These are phyloP conservation scores for Pyrgilauda ruficollis DNA, from an alignment of 2,113 vertebrate species.

Conservation along the genomic window DNA sequence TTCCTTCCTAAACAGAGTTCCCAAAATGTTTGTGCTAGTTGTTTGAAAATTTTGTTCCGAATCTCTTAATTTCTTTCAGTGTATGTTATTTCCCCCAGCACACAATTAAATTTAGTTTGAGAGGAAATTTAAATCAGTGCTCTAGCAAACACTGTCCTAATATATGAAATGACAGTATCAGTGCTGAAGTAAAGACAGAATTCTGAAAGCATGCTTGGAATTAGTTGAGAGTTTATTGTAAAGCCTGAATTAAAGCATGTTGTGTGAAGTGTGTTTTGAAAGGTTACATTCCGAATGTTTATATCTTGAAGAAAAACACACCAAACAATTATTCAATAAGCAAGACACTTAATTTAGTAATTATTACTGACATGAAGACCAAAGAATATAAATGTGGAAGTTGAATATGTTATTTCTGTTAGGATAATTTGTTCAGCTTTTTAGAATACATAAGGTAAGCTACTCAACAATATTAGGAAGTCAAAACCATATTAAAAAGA, in stretches of 20 bases:
- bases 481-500: neutral
- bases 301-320: neutral
- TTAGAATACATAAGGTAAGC: neutral
- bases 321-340: conserved; percentile 9
- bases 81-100: neutral
- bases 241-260: neutral
- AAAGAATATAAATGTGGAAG: neutral
- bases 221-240: neutral
- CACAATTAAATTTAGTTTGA: neutral
- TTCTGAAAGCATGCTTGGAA: neutral
- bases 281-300: neutral
- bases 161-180: neutral
- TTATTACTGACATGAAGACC: neutral
- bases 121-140: neutral
- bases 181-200: neutral
- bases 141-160: neutral
- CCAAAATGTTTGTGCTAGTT: neutral
- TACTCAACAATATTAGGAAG: neutral
- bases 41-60: neutral
- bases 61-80: neutral
- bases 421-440: neutral
- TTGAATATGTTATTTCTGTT: neutral
- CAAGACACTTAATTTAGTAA: neutral
- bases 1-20: neutral
- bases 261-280: conserved; percentile 23